phyloP scores from a whole-genome alignment of 2,888 invertebrate genomes.

The Neuroscelio doddi region DNA sequence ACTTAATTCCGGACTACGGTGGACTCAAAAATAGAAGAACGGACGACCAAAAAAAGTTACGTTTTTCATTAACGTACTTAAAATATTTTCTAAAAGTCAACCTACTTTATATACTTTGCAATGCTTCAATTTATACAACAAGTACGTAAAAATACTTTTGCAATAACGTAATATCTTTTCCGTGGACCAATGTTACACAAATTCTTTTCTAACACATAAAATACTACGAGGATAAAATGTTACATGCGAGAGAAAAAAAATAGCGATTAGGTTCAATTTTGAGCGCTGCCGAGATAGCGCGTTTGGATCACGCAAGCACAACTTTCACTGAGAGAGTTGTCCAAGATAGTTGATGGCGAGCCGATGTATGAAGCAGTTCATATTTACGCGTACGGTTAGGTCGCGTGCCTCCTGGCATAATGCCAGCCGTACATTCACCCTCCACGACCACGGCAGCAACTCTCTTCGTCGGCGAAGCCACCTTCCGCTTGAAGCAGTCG shows the following conservation, averaged over 20 bases:
- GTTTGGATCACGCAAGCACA: slow-evolving; percentile 14
- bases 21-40: too few relatives aligned
- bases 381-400: slow-evolving; percentile 59
- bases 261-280: neutral
- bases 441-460: slow-evolving; percentile 12
- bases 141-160: too few relatives aligned
- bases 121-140: too few relatives aligned
- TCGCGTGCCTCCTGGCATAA: slow-evolving; percentile 69
- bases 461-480: slow-evolving; percentile 31
- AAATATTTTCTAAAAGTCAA: too few relatives aligned
- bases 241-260: neutral
- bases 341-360: slow-evolving; percentile 35
- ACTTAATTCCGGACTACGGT: too few relatives aligned
- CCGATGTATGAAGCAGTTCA: slow-evolving; percentile 56
- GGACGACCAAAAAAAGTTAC: too few relatives aligned
- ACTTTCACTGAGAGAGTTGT: slow-evolving; percentile 9
- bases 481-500: slow-evolving; percentile 47
- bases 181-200: too few relatives aligned
- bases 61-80: too few relatives aligned
- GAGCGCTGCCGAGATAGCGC: neutral
- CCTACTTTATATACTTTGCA: too few relatives aligned
- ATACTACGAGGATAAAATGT: neutral
- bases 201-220: neutral
- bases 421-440: slow-evolving; percentile 57
- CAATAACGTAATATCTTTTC: too few relatives aligned